Base-by-base conservation (phyloP, 2,888 invertebrate genomes). In the Graphium colonna region DNA sequence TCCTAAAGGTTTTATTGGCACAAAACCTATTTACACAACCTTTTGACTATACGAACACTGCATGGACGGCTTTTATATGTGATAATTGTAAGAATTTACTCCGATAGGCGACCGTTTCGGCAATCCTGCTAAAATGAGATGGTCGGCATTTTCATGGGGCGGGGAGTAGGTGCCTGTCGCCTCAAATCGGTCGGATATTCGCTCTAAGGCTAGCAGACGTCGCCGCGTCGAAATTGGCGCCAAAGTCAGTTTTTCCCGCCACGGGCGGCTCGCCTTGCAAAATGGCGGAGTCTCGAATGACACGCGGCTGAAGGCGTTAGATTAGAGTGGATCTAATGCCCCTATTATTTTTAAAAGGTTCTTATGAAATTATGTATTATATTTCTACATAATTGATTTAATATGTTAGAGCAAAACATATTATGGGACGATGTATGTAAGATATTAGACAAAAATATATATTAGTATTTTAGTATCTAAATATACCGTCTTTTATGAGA, bases 171-270 rank as follows among this genome's bases (percentile, higher is more conserved):
- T 47, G 33, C 36, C 41, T 41, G 54, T 51, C 68, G 62, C 71
- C 66, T 61, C 64, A 68, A 72, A 68, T 67, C 64, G 75, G 77
- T 68, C 70, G 75, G 61, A 56, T 79, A 33, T 43, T 13, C 44
- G 33, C 41, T 55, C 64, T 50, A 55, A 55, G 54, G 50, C 54
- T 40, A 69, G 60, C 67, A 73, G 75, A 71, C 71, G 65, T 68
- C 60, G 73, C 60, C 72, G 75, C 75, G 73, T 79, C 77, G 77
- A 86, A 86, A 86, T 86, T 82, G 83, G 86, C 87, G 86, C 86
- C 85, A 81, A 86, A 86, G 85, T 85, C 77, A 80, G 85, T 85
- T 86, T n/a, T 83, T 82, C 85, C 82, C 83, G 85, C 80, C 76
- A 75, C 82, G 75, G 79, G 81, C 80, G 75, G 86, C 80, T 86